Evolutionary conservation across 2,797 vertebrate genomes (phyloP), one percentile per base, ranked within the genome.

Genomic region (Pipistrellus kuhlii): DNA sequence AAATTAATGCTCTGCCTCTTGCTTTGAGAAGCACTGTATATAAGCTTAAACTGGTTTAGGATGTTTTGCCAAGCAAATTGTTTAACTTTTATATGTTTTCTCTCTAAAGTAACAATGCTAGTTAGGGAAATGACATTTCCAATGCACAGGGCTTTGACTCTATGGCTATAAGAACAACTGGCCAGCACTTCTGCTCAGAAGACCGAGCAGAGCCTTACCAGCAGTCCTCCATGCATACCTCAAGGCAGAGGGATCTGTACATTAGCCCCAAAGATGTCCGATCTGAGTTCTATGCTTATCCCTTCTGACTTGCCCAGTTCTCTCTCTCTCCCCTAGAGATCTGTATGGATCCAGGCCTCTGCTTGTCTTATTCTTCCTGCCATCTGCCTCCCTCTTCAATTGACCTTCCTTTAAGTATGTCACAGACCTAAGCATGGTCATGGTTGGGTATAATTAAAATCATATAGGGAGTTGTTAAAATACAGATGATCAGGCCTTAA

Each of bases 151-250:
- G 2, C 1, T 88, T 71, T 77, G 15, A 5, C 41, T 44, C 20
- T 27, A 48, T 1, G 7, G 27, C 35, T 44, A 9, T 21, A 72
- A 66, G 44, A 44, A 6, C 1, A 14, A 18, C 0, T 6, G 11
- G 35, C 5, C 1, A 41, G 18, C 18, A 59, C 2, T 27, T 8
- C 8, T 53, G 2, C 38, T 78, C 21, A 1, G 23, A 71, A 89
- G 14, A 35, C 8, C 6, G 14, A 12, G 21, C 3, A 72, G 18
- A 57, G 6, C 1, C 38, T 84, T 72, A 25, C n/a, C 23, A 80
- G 44, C 5, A 25, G 10, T 2, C 1, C 2, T 51, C 6, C 2
- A 8, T 18, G 2, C 6, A 46, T 0, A 30, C 2, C 1, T 32
- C 6, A 1, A 6, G 8, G 20, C n/a, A 23, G 6, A 2, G 5